Evolutionary conservation across 2,797 vertebrate species (phyloP), one percentile per base, ranked within the genome.

Genomic region (Clamator glandarius): DNA sequence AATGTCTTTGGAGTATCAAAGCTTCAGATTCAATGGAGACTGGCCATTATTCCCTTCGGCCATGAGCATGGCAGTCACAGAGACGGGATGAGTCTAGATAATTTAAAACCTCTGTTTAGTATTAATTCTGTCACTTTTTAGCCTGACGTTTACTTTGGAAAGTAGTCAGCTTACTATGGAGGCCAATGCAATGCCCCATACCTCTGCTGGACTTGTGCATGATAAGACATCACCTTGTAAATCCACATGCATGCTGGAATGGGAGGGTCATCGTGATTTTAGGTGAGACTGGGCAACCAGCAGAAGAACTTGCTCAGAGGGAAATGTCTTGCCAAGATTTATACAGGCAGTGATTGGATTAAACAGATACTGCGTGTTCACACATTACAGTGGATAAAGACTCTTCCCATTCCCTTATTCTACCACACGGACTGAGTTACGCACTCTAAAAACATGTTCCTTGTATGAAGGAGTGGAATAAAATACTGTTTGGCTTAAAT

Each of bases 401-500:
- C 21, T 86, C 55, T 66, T 91, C 39, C 54, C 66, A 4, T 36
- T 92, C 33, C 19, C 59, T 79, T 90, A 39, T 29, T 92, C 59
- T 88, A 42, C 59, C 19, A 26, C 57, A 44, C 1, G 10, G 68
- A 62, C 64, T 72, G n/a, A n/a, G n/a, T 66, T 86, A 73, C 33
- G 41, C 61, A 18, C 35, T 52, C 29, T 83, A 73, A 94, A 91
- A 50, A 5, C 25, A 23, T 1, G 26, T 44, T 90, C 63, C 29
- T 92, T 70, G 59, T 51, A 88, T 0, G 0, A 89, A 87, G n/a
- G 19, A 75, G 26, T 57, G 79, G 52, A 74, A 29, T 54, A 70
- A 94, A 91, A 86, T n/a, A 41, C 33, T 44, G 20, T 69, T 91
- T 75, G 57, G 33, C n/a, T 82, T 96, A 90, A 94, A 87, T 46